Conservation (phyloP, 2,113 vertebrate genomes). For the Aplodontia rufa region DNA sequence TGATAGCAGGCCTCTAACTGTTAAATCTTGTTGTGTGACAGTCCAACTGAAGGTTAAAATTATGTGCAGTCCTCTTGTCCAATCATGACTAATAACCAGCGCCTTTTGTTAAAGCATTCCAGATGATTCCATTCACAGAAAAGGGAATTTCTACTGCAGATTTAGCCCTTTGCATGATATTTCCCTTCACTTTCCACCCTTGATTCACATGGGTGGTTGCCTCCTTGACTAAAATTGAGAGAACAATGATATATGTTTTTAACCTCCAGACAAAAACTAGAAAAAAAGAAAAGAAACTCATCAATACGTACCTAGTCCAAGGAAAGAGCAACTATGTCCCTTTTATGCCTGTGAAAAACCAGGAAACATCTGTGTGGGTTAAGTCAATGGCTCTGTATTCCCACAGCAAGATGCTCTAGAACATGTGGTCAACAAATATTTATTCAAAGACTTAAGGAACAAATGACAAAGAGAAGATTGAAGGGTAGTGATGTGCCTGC, state of each 20-base stretch:
- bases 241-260: not conserved
- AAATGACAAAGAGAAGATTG: not conserved
- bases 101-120: not conserved
- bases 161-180: not conserved
- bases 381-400: not conserved
- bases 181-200: not conserved
- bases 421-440: not conserved
- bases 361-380: not conserved
- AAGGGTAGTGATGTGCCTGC: not conserved
- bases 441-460: not conserved
- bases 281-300: not conserved
- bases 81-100: not conserved
- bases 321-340: not conserved
- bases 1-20: not conserved
- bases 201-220: not conserved
- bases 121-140: not conserved
- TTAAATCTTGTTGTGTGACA: not conserved
- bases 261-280: not conserved
- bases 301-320: not conserved
- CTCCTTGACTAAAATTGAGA: not conserved
- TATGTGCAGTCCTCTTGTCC: not conserved
- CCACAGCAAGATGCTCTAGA: not conserved
- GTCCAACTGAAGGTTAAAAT: not conserved
- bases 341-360: not conserved
- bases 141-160: not conserved